Percentiles rank a stretch among this genome's conserved stretches.
Conservation (phyloP, 2,888 invertebrate genomes). For the Pterobdella sp. region DNA sequence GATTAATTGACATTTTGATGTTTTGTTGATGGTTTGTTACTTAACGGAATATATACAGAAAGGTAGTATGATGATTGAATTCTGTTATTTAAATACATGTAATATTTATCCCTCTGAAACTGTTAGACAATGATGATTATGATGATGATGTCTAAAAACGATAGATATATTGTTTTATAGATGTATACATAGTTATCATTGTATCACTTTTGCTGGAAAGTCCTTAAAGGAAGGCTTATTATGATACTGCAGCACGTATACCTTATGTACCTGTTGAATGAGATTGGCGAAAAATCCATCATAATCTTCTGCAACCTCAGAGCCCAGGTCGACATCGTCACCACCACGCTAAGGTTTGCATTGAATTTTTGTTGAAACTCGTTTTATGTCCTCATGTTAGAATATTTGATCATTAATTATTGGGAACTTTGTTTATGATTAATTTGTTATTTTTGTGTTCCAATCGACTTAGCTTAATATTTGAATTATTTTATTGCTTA, state of each 20-base stretch:
- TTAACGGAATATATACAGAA: background rate
- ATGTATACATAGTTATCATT: no score
- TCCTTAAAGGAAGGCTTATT: no score
- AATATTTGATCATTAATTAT: background rate
- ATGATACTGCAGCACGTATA: background rate
- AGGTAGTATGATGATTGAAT: background rate
- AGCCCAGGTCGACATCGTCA: background rate
- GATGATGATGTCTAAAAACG: no score
- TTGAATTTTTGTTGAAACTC: background rate
- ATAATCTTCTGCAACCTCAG: conserved; percentile 26
- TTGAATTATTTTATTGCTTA: background rate
- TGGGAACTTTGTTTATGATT: background rate
- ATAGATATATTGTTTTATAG: no score
- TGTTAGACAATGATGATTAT: background rate
- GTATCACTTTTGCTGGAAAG: background rate
- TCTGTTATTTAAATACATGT: background rate
- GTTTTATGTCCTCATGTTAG: background rate
- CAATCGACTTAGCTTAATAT: background rate
- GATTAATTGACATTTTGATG: background rate
- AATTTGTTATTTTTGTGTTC: background rate
- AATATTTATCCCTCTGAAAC: background rate
- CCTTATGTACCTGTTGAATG: conserved; percentile 21
- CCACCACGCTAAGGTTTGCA: background rate
- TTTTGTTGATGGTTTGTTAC: background rate
- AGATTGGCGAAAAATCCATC: conserved; percentile 15